A percentile compares a stretch with the other conserved stretches of the same genome.
Conservation (phyloP, 2,797 vertebrate genomes). For the Alauda arvensis region DNA sequence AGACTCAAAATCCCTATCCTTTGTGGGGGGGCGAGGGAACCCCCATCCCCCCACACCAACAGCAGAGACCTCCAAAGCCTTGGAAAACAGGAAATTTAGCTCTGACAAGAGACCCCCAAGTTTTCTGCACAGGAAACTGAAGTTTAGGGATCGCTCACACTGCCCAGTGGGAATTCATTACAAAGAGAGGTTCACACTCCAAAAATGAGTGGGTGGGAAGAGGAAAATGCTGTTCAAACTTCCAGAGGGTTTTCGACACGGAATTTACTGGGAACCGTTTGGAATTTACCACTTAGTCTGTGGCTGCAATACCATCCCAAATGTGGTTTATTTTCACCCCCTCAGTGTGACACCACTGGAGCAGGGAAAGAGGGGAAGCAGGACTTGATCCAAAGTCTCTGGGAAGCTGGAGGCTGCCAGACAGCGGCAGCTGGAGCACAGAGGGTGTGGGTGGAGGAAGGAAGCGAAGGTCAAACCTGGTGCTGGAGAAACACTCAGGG, state of each 20-base stretch:
- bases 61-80: background rate
- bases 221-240: background rate
- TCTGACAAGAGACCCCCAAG: background rate
- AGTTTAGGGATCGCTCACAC: background rate
- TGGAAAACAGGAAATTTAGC: background rate
- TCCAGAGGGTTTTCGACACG: background rate
- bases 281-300: background rate
- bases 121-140: rapidly evolving
- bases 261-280: rapidly evolving
- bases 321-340: background rate
- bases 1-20: background rate
- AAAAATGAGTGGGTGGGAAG: rapidly evolving
- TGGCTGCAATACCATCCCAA: background rate
- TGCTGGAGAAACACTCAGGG: background rate
- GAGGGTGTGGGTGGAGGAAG: conserved; percentile 26
- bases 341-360: rapidly evolving
- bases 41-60: too few relatives aligned
- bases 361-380: background rate
- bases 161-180: background rate
- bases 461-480: conserved; percentile 1
- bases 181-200: background rate
- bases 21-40: rapidly evolving
- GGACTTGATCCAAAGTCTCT: background rate
- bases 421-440: background rate
- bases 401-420: background rate